Percentiles rank a stretch among this genome's conserved stretches.
phyloP scores from a whole-genome alignment of 2,113 vertebrate species.

The Anhinga rufa region DNA sequence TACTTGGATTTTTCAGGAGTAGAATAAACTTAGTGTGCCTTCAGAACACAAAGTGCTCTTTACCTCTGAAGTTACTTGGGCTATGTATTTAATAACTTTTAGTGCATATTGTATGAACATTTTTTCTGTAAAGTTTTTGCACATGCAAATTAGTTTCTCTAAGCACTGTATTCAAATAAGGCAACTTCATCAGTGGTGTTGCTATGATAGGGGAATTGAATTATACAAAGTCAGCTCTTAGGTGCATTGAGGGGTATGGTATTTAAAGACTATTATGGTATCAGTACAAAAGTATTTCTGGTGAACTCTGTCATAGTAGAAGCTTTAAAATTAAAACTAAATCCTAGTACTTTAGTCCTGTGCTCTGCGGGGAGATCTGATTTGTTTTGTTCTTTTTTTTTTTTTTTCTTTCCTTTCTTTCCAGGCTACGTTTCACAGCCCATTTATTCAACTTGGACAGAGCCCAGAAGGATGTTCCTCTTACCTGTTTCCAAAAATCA shows the following conservation, averaged over 20 bases:
- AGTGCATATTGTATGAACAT: not conserved
- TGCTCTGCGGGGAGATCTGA: not conserved
- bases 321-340: not conserved
- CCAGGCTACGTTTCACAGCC: slow-evolving; percentile 84
- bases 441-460: slow-evolving; percentile 81
- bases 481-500: slow-evolving; percentile 84
- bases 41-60: not conserved
- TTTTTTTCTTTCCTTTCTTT: no score
- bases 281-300: not conserved
- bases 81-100: not conserved
- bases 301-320: not conserved
- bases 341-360: not conserved
- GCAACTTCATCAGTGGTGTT: not conserved
- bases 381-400: not conserved
- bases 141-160: not conserved
- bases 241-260: not conserved
- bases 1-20: not conserved
- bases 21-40: not conserved
- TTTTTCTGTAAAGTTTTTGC: not conserved
- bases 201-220: not conserved
- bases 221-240: not conserved
- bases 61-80: not conserved
- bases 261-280: not conserved
- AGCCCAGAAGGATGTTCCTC: slow-evolving; percentile 85
- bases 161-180: not conserved